Conservation (phyloP, 1,140 invertebrate genomes). For the Psix sp. region DNA sequence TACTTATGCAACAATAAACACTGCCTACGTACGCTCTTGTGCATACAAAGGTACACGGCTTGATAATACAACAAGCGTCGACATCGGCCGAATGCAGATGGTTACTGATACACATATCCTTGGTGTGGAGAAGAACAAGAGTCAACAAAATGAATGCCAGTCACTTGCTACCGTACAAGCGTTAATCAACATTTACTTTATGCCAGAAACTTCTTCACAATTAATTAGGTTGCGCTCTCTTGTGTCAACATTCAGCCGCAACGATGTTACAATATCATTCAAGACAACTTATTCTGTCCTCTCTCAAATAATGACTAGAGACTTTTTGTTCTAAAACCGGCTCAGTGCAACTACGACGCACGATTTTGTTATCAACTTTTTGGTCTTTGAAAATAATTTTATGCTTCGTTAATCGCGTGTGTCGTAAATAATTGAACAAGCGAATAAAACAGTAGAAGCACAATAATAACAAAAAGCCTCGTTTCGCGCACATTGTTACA, state of each 20-base stretch:
- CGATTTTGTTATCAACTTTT: neutral
- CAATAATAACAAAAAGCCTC: neutral
- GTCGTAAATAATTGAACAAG: constrained; percentile 32
- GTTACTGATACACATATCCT: constrained; percentile 55
- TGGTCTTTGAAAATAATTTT: neutral
- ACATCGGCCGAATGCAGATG: constrained; percentile 53
- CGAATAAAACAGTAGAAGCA: constrained; percentile 7
- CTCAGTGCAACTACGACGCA: neutral
- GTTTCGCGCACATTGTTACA: constrained; percentile 25
- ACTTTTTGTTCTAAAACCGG: too few relatives aligned
- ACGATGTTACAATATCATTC: neutral
- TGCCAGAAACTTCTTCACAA: constrained; percentile 23
- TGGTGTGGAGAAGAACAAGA: constrained; percentile 56
- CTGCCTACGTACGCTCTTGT: constrained; percentile 61
- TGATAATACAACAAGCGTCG: constrained; percentile 53
- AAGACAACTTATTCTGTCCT: neutral
- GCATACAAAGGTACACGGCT: constrained; percentile 62
- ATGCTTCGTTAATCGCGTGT: neutral
- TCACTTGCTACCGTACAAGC: constrained; percentile 22
- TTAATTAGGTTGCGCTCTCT: constrained; percentile 1
- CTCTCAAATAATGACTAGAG: too few relatives aligned
- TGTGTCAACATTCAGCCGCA: constrained; percentile 9
- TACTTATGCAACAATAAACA: constrained; percentile 69
- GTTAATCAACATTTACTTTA: constrained; percentile 43
- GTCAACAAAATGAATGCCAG: constrained; percentile 40